Evolutionary conservation across 2,797 vertebrate species (phyloP).

Genomic region (Sebastes elongatus): DNA sequence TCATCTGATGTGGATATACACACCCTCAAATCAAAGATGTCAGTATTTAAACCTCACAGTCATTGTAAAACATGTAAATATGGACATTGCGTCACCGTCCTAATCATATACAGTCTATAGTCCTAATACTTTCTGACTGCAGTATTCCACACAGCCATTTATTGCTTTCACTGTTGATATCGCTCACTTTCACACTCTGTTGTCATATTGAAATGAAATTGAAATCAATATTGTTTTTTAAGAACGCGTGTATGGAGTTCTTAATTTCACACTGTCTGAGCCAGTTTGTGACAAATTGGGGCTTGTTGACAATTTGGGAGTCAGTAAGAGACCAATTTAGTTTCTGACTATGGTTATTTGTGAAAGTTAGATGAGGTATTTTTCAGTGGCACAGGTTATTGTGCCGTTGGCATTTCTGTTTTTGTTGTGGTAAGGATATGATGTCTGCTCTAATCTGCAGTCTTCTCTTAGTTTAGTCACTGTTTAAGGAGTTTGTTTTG

Average conservation of each 20-base stretch:
- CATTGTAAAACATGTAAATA: background rate
- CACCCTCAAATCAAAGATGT: background rate
- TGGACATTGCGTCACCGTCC: background rate
- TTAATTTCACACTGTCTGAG: constrained; percentile 62
- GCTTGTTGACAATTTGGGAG: constrained; percentile 37
- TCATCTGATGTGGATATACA: background rate
- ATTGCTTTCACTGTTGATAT: constrained; percentile 3
- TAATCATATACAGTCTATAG: background rate
- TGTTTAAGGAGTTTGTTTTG: constrained; percentile 24
- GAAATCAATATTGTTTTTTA: constrained; percentile 21
- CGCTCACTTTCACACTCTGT: constrained; percentile 7
- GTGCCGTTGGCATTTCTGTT: background rate
- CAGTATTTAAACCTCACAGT: background rate
- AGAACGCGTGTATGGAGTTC: background rate
- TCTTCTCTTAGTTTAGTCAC: background rate
- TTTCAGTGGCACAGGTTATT: background rate
- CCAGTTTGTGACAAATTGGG: constrained; percentile 41
- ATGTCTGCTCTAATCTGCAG: background rate
- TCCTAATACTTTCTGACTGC: background rate
- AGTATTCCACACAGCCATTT: constrained; percentile 8
- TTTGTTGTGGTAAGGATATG: background rate
- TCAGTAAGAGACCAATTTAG: constrained; percentile 14
- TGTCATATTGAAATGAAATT: constrained; percentile 35
- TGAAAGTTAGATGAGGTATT: constrained; percentile 20
- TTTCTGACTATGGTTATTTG: constrained; percentile 27